phyloP scores from a whole-genome alignment of 2,113 vertebrate genomes.

The Periophthalmodon schlosseri region DNA sequence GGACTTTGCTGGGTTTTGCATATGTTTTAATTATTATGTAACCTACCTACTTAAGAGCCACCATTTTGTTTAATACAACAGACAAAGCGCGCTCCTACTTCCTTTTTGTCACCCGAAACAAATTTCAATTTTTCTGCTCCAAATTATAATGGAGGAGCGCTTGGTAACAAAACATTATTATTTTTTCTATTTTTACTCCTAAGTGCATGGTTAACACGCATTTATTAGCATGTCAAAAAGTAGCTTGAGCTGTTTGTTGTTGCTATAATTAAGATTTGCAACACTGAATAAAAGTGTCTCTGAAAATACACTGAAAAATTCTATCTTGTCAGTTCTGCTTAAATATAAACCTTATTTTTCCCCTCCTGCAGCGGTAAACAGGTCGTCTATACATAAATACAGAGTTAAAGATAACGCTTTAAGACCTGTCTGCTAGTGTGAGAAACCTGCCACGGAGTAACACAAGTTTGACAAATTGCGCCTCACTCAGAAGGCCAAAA shows the following conservation, averaged over 20 bases:
- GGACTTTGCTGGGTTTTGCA: too few species aligned
- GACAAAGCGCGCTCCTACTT: background rate
- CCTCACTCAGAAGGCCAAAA: background rate
- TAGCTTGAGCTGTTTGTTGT: background rate
- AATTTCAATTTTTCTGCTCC: background rate
- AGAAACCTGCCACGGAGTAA: background rate
- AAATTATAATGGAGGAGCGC: background rate
- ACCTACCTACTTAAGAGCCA: background rate
- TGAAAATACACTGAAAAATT: background rate
- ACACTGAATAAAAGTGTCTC: background rate
- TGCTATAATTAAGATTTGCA: background rate
- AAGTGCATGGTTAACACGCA: background rate
- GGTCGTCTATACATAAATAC: background rate
- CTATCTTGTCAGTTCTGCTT: background rate
- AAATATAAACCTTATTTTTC: background rate
- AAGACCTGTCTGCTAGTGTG: background rate
- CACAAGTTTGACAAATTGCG: slow-evolving; percentile 1
- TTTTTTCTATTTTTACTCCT: background rate
- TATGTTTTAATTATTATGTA: background rate
- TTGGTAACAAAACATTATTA: background rate
- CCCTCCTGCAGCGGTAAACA: background rate
- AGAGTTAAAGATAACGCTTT: background rate
- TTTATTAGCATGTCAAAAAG: background rate
- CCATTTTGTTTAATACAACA: background rate
- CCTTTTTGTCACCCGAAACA: background rate